phyloP scores from a whole-genome alignment of 2,113 vertebrate species.

The Sterna hirundo region DNA sequence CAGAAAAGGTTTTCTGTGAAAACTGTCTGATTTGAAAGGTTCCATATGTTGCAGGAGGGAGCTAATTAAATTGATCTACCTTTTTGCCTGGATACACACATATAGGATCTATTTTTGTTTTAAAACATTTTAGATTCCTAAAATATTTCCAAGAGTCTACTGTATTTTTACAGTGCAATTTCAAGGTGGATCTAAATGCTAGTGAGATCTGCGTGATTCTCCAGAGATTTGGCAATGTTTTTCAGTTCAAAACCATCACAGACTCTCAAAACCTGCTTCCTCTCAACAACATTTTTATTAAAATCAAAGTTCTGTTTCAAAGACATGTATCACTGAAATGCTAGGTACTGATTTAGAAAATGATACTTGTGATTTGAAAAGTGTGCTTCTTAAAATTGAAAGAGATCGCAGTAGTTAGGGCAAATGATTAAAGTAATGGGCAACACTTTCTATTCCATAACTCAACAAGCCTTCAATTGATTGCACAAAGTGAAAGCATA shows the following conservation, averaged over 20 bases:
- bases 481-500: neutral
- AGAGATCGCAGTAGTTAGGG: neutral
- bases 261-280: neutral
- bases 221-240: neutral
- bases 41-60: neutral
- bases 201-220: neutral
- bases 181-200: neutral
- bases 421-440: neutral
- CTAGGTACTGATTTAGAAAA: neutral
- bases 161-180: neutral
- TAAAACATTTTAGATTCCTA: neutral
- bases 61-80: neutral
- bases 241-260: neutral
- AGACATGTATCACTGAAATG: neutral
- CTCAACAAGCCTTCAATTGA: neutral
- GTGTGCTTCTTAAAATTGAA: neutral
- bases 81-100: neutral
- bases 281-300: neutral
- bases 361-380: neutral
- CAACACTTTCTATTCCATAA: neutral
- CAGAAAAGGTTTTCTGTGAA: neutral
- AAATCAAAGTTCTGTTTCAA: neutral
- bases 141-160: neutral
- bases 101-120: neutral
- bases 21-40: neutral